phyloP scores from a whole-genome alignment of 2,113 vertebrate species.

The Amblyornis subalaris region DNA sequence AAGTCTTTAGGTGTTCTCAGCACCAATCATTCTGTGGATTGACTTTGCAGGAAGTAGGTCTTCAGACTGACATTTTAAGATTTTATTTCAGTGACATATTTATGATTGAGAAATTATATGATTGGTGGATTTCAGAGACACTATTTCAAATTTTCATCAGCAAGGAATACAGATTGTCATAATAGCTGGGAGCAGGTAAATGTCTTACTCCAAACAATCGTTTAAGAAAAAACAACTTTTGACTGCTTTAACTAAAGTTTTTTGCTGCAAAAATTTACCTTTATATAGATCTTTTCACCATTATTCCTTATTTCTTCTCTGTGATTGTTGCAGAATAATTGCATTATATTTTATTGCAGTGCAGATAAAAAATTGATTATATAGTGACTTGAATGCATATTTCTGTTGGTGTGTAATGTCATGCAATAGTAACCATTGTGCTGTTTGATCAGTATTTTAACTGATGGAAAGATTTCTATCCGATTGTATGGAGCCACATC shows the following conservation, averaged over 20 bases:
- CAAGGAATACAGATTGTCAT: background rate
- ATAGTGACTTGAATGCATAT: background rate
- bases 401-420: background rate
- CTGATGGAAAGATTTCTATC: background rate
- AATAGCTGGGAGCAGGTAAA: background rate
- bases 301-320: background rate
- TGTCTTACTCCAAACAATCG: background rate
- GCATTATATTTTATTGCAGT: background rate
- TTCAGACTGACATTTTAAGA: background rate
- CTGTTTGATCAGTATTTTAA: background rate
- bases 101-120: background rate
- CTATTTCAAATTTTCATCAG: background rate
- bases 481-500: background rate
- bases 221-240: background rate
- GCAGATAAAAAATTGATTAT: background rate
- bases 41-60: background rate
- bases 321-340: background rate
- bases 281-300: background rate
- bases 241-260: background rate
- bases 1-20: background rate
- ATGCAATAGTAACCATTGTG: background rate
- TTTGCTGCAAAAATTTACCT: background rate
- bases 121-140: background rate
- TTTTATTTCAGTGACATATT: background rate
- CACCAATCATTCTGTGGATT: rapidly evolving